Base-by-base conservation (phyloP, 92 coral and sea anemone genomes). In the Anthopleura xanthogrammica region DNA sequence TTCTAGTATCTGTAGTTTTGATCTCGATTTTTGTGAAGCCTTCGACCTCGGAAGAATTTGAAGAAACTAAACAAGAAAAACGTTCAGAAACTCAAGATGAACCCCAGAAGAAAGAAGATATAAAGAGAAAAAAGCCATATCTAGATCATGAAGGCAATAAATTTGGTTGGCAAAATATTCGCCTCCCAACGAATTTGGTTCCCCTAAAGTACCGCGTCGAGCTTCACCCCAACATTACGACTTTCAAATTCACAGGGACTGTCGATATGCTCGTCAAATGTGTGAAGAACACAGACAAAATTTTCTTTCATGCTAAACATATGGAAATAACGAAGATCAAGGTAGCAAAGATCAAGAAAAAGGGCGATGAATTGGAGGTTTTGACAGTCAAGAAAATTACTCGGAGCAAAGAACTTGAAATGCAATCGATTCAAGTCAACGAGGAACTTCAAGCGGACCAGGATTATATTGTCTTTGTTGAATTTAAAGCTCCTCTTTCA, bases 21-120 rank as follows among this genome's bases (percentile, higher is more conserved):
- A 86, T 93, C 41, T 89, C 90, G 20, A 88, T 89, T 54, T 87
- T 93, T 87, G 93, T 92, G 72, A 88, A 94, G 55, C 93, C 98
- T 60, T 93, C 98, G 72, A 81, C 94, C 14, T 87, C 95, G 48
- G 83, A 84, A 60, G 93, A 91, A 76, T 86, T 84, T 65, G 91
- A 84, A 62, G 85, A 83, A 81, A 82, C 70, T 23, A 68, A 52
- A 12, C 82, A 71, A 50, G 83, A 86, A 20, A 87, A 84, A 77
- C 81, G 89, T 74, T 85, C 92, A 50, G 82, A 82, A 14, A 55
- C 79, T 55, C 90, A 91, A 84, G 86, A 85, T 76, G 89, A 60
- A 73, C 77, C 81, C 58, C 20, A 80, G 10, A 79, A 64, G 56
- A 39, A 24, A 46, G 46, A 72, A 9, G 65, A 83, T 40, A 80